These are phyloP conservation scores for Onychostruthus taczanowskii DNA, from an alignment of 2,113 vertebrate genomes.

Conservation along the genomic window DNA sequence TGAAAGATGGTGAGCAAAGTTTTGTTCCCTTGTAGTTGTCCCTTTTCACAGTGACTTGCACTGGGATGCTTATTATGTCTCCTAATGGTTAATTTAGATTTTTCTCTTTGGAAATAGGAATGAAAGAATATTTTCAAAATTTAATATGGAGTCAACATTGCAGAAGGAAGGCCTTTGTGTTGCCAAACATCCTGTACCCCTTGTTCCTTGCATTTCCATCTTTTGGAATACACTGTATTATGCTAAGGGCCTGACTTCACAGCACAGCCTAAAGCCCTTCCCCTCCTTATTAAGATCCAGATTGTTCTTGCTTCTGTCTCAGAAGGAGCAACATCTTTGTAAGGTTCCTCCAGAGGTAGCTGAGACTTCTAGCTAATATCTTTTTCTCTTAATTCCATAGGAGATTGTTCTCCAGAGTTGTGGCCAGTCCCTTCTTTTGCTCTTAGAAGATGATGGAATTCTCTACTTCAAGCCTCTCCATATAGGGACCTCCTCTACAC, in stretches of 20 bases:
- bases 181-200: neutral
- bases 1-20: neutral
- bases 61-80: neutral
- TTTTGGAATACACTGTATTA: neutral
- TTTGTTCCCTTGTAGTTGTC: neutral
- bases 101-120: neutral
- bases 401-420: slow-evolving; percentile 77
- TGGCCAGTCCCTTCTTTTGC: slow-evolving; percentile 75
- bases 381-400: slow-evolving; percentile 65
- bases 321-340: neutral
- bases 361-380: neutral
- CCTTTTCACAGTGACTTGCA: neutral
- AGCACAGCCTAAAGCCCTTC: neutral
- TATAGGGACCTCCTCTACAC: slow-evolving; percentile 74
- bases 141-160: neutral
- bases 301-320: neutral
- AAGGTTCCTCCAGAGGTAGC: neutral
- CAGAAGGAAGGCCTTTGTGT: neutral
- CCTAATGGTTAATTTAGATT: neutral
- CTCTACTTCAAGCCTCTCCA: slow-evolving; percentile 87
- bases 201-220: neutral
- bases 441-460: slow-evolving; percentile 74
- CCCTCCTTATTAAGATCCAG: neutral
- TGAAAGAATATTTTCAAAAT: neutral
- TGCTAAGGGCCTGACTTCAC: neutral